A percentile compares a stretch with the other conserved stretches of the same genome.
phyloP scores from a whole-genome alignment of 2,113 vertebrate species.

The Brachyhypopomus occidentalis region DNA sequence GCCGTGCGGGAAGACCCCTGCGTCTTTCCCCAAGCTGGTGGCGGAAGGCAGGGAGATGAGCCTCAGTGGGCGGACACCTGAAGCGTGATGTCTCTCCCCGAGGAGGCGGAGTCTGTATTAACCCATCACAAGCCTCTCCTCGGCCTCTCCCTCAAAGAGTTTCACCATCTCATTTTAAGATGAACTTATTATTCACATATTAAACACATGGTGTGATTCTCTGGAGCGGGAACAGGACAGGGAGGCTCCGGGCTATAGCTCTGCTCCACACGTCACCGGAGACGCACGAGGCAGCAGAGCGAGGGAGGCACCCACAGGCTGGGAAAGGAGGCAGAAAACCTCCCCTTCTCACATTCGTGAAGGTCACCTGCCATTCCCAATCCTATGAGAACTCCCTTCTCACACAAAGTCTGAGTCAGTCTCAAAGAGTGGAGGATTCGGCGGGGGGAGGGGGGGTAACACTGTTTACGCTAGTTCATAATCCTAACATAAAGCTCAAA shows the following conservation, averaged over 20 bases:
- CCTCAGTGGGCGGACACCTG: slow-evolving; percentile 56
- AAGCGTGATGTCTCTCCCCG: slow-evolving; percentile 38
- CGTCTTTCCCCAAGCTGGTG: slow-evolving; percentile 64
- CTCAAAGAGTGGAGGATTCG: background rate
- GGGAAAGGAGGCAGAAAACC: background rate
- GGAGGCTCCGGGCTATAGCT: background rate
- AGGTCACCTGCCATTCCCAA: slow-evolving; percentile 29
- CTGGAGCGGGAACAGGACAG: background rate
- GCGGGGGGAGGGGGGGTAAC: background rate
- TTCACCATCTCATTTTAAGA: background rate
- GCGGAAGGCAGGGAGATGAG: slow-evolving; percentile 50
- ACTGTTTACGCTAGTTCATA: background rate
- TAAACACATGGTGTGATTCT: background rate
- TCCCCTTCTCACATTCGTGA: slow-evolving; percentile 9
- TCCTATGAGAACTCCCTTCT: background rate
- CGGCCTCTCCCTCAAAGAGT: slow-evolving; percentile 5
- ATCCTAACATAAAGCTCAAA: too few species aligned
- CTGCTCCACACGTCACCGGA: background rate
- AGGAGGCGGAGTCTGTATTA: slow-evolving; percentile 1
- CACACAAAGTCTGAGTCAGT: background rate
- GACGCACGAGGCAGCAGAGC: background rate
- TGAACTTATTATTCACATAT: background rate
- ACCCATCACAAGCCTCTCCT: too few species aligned
- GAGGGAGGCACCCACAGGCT: background rate
- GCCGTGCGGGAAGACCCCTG: slow-evolving; percentile 45